These are phyloP conservation scores for Pyrrhia umbra DNA, from an alignment of 2,888 invertebrate species.

Conservation along the genomic window DNA sequence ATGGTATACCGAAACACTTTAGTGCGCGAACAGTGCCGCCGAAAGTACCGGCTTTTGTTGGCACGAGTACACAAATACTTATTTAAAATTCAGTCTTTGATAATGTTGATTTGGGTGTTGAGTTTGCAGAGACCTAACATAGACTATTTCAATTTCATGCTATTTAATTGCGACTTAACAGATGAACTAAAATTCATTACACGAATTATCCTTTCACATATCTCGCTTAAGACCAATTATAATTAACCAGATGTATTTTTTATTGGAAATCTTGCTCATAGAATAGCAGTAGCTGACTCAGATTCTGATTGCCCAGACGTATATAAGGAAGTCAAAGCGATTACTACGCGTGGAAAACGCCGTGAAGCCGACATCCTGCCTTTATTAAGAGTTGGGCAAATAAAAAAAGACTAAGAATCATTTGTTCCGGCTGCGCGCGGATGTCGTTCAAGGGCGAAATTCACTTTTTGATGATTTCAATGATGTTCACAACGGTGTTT, in stretches of 20 bases:
- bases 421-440: constrained; percentile 87
- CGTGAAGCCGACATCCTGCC: constrained; percentile 88
- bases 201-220: not conserved
- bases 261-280: not conserved
- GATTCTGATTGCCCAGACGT: constrained; percentile 58
- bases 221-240: not conserved
- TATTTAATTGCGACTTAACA: constrained; percentile 31
- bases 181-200: constrained; percentile 25
- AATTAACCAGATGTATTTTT: too few relatives aligned
- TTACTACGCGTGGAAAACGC: constrained; percentile 82
- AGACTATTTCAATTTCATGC: constrained; percentile 53
- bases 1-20: constrained; percentile 86
- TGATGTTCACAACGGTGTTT: constrained; percentile 60
- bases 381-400: constrained; percentile 80
- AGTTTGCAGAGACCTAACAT: constrained; percentile 46
- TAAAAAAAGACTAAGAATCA: constrained; percentile 80
- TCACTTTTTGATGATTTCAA: constrained; percentile 79
- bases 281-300: constrained; percentile 51
- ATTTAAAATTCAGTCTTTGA: constrained; percentile 63
- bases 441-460: constrained; percentile 87
- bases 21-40: constrained; percentile 82
- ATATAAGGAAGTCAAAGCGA: constrained; percentile 79
- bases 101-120: constrained; percentile 42
- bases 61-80: constrained; percentile 79
- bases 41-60: constrained; percentile 77